Base-by-base conservation (phyloP, 2,888 invertebrate species). In the Pandemis cinnamomeana region DNA sequence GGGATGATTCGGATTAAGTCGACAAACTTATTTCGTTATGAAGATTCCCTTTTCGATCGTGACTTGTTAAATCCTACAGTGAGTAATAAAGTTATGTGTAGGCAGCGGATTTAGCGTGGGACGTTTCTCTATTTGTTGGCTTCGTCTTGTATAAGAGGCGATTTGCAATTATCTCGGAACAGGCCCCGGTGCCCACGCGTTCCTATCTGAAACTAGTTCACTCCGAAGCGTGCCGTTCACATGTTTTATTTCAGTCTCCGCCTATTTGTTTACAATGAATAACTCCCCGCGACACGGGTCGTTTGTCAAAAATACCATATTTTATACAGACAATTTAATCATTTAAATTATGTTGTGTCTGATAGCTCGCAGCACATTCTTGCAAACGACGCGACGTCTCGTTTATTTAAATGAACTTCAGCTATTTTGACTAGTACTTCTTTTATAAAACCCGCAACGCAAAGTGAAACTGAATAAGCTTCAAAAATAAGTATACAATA, bases 161-260 rank as follows among this genome's bases (percentile, higher is more conserved):
- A 76, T 73, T 76, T 72, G 75, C 69, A 76, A 76, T 76, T 76
- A 76, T 75, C 72, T 76, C 63, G 71, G 66, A 71, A 63, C 73
- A 76, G 68, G 73, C 67, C 76, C 73, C 73, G 48, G 46, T 53
- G 67, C 73, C 76, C 71, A 71, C 76, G 71, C 71, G 51, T 36
- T 60, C 55, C 67, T 64, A 15, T 53, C 71, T 60, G 61, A 68
- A 75, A 72, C 75, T 74, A 75, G 69, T 76, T 70, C 73, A 72
- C 64, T 36, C 67, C 51, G 42, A 72, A 72, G 58, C 66, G 71
- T 73, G 72, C 72, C 76, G 69, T 55, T 73, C 73, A 69, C 53
- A 71, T 63, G 60, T 76, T 76, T 73, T 73, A 76, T 76, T 76
- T 76, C 73, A 76, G 71, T 76, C 73, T 36, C 61, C 61, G 53